These are phyloP conservation scores for Deilephila elpenor DNA, from an alignment of 2,888 invertebrate genomes.

Conservation along the genomic window DNA sequence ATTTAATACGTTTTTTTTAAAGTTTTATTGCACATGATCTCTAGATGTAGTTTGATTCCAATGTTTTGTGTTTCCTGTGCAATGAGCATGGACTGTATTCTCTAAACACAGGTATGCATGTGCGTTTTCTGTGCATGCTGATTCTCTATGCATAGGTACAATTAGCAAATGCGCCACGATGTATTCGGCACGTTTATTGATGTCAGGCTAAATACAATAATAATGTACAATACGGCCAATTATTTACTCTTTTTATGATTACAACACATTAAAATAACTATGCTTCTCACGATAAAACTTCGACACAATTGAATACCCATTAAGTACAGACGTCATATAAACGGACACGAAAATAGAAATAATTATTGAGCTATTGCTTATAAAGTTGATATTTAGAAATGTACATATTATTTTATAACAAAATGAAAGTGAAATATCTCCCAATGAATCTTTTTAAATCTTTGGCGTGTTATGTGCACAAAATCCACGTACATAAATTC, in stretches of 20 bases:
- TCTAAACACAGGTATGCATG: background rate
- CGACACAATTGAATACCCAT: background rate
- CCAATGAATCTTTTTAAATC: too few species aligned
- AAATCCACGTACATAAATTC: too few species aligned
- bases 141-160: background rate
- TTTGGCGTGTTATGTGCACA: too few species aligned
- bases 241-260: conserved; percentile 29
- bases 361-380: background rate
- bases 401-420: too few species aligned
- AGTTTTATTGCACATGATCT: too few species aligned
- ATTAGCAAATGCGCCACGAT: background rate
- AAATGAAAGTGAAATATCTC: too few species aligned
- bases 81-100: too few species aligned
- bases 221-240: conserved; percentile 40
- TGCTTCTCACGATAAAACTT: background rate
- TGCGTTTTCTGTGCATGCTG: background rate
- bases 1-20: too few species aligned
- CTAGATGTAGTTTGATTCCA: too few species aligned
- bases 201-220: conserved; percentile 50
- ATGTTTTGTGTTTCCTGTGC: too few species aligned
- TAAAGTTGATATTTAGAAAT: background rate
- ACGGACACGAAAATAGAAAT: too few species aligned
- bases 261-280: conserved; percentile 24
- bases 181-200: conserved; percentile 55
- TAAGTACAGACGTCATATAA: background rate